Percentiles rank a stretch among this genome's conserved stretches.
These are phyloP conservation scores for Tenthredo mesomela DNA, from an alignment of 2,888 invertebrate genomes.

Conservation along the genomic window DNA sequence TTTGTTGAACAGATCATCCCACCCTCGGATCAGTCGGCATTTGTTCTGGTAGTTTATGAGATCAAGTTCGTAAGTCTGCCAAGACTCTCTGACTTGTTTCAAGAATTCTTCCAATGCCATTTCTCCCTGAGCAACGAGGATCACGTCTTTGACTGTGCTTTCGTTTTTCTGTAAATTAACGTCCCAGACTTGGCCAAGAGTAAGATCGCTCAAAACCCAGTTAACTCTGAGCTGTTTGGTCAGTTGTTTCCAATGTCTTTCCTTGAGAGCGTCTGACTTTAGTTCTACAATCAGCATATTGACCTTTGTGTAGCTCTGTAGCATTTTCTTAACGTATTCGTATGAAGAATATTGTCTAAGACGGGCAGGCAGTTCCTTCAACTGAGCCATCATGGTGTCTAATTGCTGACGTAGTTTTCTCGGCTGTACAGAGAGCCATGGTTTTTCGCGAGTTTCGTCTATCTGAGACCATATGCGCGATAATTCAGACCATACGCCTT, in stretches of 20 bases:
- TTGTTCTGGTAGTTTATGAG: constrained; percentile 99
- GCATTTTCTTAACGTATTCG: constrained; percentile 96
- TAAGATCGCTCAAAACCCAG: constrained; percentile 97
- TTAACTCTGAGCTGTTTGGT: constrained; percentile 96
- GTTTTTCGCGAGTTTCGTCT: constrained; percentile 98
- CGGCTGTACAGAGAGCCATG: constrained; percentile 99
- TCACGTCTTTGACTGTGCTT: constrained; percentile 95
- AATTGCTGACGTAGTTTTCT: constrained; percentile 97
- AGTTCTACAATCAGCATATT: constrained; percentile 96
- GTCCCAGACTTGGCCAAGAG: constrained; percentile 99
- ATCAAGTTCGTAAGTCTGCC: constrained; percentile 99
- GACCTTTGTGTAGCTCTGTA: constrained; percentile 98
- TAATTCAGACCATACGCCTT: constrained; percentile 98
- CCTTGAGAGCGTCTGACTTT: constrained; percentile 99
- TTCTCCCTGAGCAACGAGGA: constrained; percentile 98
- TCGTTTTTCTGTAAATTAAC: constrained; percentile 98
- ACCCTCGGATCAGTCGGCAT: constrained; percentile 98
- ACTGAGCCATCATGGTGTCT: constrained; percentile 94
- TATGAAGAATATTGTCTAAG: constrained; percentile 98
- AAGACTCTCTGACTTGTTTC: constrained; percentile 98
- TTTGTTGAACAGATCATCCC: constrained; percentile 99
- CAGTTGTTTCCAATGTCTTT: constrained; percentile 99
- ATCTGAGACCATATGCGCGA: constrained; percentile 98
- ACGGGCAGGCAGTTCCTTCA: constrained; percentile 97
- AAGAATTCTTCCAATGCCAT: constrained; percentile 99